These are phyloP conservation scores for Papilio demoleus DNA, from an alignment of 2,888 invertebrate species.

Conservation along the genomic window DNA sequence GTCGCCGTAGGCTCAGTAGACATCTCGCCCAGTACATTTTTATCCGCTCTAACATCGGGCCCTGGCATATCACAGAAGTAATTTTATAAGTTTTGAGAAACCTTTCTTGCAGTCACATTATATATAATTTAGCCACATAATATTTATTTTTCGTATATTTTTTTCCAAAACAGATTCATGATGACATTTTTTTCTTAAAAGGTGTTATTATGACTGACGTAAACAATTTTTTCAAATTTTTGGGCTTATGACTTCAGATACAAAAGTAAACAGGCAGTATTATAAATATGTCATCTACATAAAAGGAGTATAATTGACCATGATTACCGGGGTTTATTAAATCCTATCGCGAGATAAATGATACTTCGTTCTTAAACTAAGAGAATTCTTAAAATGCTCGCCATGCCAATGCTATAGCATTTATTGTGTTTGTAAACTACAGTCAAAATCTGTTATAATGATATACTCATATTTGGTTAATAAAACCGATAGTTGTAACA, in stretches of 20 bases:
- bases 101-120: slow-evolving; percentile 68
- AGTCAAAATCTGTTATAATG: too few species aligned
- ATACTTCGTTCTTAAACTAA: too few species aligned
- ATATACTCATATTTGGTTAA: too few species aligned
- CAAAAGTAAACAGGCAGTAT: slow-evolving; percentile 36
- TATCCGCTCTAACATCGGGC: slow-evolving; percentile 78
- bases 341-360: too few species aligned
- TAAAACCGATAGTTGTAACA: too few species aligned
- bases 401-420: too few species aligned
- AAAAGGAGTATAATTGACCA: neutral
- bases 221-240: slow-evolving; percentile 37
- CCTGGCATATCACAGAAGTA: slow-evolving; percentile 81
- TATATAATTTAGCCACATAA: slow-evolving; percentile 70
- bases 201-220: slow-evolving; percentile 52
- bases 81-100: slow-evolving; percentile 57
- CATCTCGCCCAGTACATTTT: slow-evolving; percentile 80
- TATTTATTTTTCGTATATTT: slow-evolving; percentile 62
- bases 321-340: too few species aligned
- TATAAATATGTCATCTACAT: slow-evolving; percentile 5
- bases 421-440: too few species aligned
- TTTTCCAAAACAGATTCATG: slow-evolving; percentile 64
- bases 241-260: slow-evolving; percentile 14
- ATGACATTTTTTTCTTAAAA: slow-evolving; percentile 69
- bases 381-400: too few species aligned
- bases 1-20: slow-evolving; percentile 76